Base-by-base conservation (phyloP, 2,888 invertebrate genomes). In the Oscheius onirici region DNA sequence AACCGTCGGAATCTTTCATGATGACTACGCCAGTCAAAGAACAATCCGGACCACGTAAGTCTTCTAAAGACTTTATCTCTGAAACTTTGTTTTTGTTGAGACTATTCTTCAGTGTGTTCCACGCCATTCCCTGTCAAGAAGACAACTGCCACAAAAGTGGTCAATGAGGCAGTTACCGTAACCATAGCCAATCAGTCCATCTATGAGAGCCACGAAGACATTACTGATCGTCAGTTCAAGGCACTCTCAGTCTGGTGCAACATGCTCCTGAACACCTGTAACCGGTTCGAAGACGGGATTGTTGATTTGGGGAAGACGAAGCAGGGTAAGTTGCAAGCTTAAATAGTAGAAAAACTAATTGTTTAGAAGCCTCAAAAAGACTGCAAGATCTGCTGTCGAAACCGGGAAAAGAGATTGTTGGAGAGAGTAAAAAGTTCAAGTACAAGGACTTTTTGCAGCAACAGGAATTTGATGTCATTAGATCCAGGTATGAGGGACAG, bases 291-390 rank as follows among this genome's bases (percentile, higher is more conserved):
- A 13, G 80, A 80, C 26, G 49, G 49, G 22, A 49, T 49, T 24
- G 43, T 78, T 24, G 78, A 80, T 60, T 65, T 80, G 15, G 80
- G 78, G 10, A 63, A 69, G 17, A 74, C 74, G 20, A 77, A 75
- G 20, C 70, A 74, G 8, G 80, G 70, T 70, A n/a, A 2, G 11
- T 58, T 11, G 20, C 24, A 17, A 34, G n/a, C n/a, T n/a, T n/a
- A n/a, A n/a, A n/a, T n/a, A n/a, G n/a, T n/a, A n/a, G n/a, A 41
- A 60, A 11, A 5, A 15, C 15, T 10, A 41, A 6, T 22, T 26
- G 5, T 63, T 49, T 40, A 70, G 70, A 70, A 34, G 70, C 70
- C 40, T 20, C n/a, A 2, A 40, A 63, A 41, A 52, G 20, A 51
- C 28, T 70, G 15, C 70, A 70, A 40, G 70, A 70, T 11, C 44